Evolutionary conservation across 2,888 invertebrate species (phyloP).

Genomic region (Morpho helenor): DNA sequence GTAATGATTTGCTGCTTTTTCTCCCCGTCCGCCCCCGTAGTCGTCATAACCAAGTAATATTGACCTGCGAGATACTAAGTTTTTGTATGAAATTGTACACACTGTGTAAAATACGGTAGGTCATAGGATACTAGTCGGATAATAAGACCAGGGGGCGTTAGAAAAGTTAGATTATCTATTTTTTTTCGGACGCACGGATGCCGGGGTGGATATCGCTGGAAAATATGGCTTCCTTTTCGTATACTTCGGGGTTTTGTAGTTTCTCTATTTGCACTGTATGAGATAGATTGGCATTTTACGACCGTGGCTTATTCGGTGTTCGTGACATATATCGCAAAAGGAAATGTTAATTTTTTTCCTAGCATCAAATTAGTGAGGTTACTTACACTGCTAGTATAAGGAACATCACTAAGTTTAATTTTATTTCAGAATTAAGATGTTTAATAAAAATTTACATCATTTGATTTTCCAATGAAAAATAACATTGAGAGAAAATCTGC

Average conservation of each 20-base stretch:
- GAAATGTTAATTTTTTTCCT: too few relatives aligned
- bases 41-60: slow-evolving; percentile 35
- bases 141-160: slow-evolving; percentile 62
- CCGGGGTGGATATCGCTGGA: slow-evolving; percentile 68
- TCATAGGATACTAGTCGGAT: slow-evolving; percentile 37
- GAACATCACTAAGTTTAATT: too few relatives aligned
- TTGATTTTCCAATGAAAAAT: too few relatives aligned
- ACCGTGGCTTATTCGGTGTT: slow-evolving; percentile 30
- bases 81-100: slow-evolving; percentile 16
- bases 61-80: slow-evolving; percentile 29
- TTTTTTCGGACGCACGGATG: slow-evolving; percentile 65
- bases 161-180: slow-evolving; percentile 77
- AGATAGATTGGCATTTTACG: slow-evolving; percentile 32
- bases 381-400: too few relatives aligned
- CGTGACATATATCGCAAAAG: slow-evolving; percentile 18
- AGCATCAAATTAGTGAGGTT: too few relatives aligned
- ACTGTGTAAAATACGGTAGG: slow-evolving; percentile 23
- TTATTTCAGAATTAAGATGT: too few relatives aligned
- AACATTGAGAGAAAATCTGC: too few relatives aligned
- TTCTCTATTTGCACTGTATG: slow-evolving; percentile 44
- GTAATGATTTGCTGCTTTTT: slow-evolving; percentile 77
- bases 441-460: too few relatives aligned
- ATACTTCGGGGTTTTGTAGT: slow-evolving; percentile 51
- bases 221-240: slow-evolving; percentile 78
- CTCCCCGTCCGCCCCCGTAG: slow-evolving; percentile 65